phyloP scores from a whole-genome alignment of 2,888 invertebrate genomes.

The Siphlonurus alternatus region DNA sequence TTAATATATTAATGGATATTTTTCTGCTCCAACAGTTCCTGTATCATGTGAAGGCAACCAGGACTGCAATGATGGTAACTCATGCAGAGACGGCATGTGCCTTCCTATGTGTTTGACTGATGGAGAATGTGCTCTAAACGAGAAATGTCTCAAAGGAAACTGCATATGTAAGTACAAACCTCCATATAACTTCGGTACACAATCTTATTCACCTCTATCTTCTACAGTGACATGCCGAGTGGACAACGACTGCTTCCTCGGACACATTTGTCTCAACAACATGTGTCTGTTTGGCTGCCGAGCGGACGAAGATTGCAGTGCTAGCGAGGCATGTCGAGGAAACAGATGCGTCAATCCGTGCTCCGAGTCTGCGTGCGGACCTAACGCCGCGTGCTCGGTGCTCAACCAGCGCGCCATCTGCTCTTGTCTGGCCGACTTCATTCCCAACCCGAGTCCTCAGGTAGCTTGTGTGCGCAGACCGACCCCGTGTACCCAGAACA shows the following conservation, averaged over 20 bases:
- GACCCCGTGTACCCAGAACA: constrained; percentile 56
- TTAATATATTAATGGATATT: constrained; percentile 3
- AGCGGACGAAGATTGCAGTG: constrained; percentile 72
- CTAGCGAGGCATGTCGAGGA: constrained; percentile 62
- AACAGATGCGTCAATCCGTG: constrained; percentile 72
- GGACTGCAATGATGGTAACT: constrained; percentile 53
- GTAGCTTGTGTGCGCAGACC: constrained; percentile 75
- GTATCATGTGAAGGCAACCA: constrained; percentile 49
- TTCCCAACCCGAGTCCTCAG: constrained; percentile 75
- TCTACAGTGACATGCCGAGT: constrained; percentile 63
- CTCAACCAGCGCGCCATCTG: constrained; percentile 67
- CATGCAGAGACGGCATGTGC: constrained; percentile 69
- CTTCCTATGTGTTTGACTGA: constrained; percentile 57
- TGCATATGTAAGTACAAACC: constrained; percentile 49
- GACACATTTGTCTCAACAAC: constrained; percentile 73
- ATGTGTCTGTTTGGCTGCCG: constrained; percentile 77
- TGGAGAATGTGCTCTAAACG: constrained; percentile 74
- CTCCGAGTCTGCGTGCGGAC: constrained; percentile 59
- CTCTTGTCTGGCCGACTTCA: constrained; percentile 58
- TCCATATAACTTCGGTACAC: background rate
- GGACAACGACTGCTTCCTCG: constrained; percentile 83
- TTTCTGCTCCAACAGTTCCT: constrained; percentile 40
- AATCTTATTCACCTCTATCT: background rate
- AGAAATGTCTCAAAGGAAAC: constrained; percentile 65
- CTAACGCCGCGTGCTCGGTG: constrained; percentile 65